Conservation (phyloP, 2,888 invertebrate genomes). For the Drosophila sordidula region DNA sequence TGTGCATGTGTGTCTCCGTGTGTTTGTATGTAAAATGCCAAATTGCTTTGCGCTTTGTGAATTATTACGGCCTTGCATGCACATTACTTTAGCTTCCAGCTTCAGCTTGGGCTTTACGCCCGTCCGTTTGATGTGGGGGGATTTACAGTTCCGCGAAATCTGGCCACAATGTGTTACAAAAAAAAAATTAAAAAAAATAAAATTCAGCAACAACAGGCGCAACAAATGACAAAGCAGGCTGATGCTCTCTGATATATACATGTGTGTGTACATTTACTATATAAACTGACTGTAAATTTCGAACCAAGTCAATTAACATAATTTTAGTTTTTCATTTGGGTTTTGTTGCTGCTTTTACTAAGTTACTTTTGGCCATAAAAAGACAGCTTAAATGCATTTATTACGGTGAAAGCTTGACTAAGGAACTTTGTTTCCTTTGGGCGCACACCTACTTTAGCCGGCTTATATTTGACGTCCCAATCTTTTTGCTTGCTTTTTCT, state of each 20-base stretch:
- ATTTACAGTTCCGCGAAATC: conserved; percentile 59
- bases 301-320: conserved; percentile 7
- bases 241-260: conserved; percentile 14
- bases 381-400: not conserved
- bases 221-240: conserved; percentile 40
- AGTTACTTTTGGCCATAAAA: not conserved
- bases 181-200: conserved; percentile 22
- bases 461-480: not conserved
- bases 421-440: no score
- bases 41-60: conserved; percentile 65
- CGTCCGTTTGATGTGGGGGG: conserved; percentile 6
- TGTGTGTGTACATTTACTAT: not conserved
- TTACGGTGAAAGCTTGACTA: not conserved
- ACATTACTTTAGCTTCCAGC: conserved; percentile 39
- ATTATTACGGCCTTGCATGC: conserved; percentile 64
- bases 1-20: conserved; percentile 5
- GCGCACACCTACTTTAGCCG: not conserved
- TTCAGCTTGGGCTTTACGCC: conserved; percentile 12
- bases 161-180: conserved; percentile 73
- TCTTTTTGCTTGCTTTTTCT: not conserved
- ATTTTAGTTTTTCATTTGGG: not conserved
- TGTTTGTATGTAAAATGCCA: conserved; percentile 42
- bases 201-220: conserved; percentile 3
- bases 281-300: not conserved
- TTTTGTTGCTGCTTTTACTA: not conserved